Evolutionary conservation across 2,113 vertebrate genomes (phyloP).

Genomic region (Pseudorectes ferrugineus): DNA sequence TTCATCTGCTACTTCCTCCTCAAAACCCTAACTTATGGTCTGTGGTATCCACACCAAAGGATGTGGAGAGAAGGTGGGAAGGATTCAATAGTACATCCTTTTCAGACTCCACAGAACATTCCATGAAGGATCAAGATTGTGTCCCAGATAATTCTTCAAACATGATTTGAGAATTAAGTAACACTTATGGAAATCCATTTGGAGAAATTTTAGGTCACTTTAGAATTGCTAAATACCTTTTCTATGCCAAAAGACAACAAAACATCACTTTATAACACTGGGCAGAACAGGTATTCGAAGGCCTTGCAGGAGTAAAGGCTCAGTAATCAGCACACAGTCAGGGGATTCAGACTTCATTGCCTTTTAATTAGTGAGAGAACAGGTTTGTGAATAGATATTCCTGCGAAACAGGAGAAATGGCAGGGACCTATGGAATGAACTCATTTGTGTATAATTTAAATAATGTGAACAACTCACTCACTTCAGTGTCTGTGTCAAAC

Average conservation of each 20-base stretch:
- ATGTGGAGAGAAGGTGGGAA: not conserved
- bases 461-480: not conserved
- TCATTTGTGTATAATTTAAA: not conserved
- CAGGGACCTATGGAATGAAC: not conserved
- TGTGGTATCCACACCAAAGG: not conserved
- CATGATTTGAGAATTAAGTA: not conserved
- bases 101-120: not conserved
- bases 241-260: not conserved
- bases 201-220: not conserved
- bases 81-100: not conserved
- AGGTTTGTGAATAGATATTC: not conserved
- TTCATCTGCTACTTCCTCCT: not conserved
- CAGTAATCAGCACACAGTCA: not conserved
- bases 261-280: not conserved
- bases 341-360: not conserved
- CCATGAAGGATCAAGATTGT: not conserved
- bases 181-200: not conserved
- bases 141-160: not conserved
- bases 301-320: not conserved
- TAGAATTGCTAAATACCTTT: not conserved
- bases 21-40: not conserved
- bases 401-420: not conserved
- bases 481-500: not conserved
- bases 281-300: not conserved
- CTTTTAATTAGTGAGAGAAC: not conserved